phyloP scores from a whole-genome alignment of 2,888 invertebrate species.

The Tipula unca region DNA sequence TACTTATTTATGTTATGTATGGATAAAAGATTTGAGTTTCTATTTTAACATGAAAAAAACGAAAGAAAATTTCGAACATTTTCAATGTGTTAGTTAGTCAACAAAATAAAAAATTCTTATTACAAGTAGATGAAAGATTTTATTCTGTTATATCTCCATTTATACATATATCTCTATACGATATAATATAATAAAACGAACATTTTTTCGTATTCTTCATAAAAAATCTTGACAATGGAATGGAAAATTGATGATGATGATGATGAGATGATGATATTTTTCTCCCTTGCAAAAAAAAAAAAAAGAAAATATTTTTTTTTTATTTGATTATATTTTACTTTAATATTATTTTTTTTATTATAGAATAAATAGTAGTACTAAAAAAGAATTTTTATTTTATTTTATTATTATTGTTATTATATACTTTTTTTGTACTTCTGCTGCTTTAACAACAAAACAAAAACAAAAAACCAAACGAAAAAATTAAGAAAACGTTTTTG shows the following conservation, averaged over 20 bases:
- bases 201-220: not conserved
- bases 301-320: not conserved
- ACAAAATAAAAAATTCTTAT: not conserved
- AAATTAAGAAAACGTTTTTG: slow-evolving; percentile 8
- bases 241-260: not conserved
- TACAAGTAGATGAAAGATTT: not conserved
- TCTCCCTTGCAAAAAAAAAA: not conserved
- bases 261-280: not conserved
- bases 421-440: not conserved
- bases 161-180: not conserved
- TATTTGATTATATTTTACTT: not conserved
- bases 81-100: not conserved
- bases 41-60: not conserved
- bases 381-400: not conserved
- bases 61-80: not conserved
- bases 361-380: slow-evolving; percentile 8
- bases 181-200: not conserved
- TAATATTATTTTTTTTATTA: not conserved
- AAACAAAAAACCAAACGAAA: not conserved
- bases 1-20: no score
- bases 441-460: not conserved
- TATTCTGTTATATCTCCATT: not conserved
- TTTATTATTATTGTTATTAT: slow-evolving; percentile 14
- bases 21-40: not conserved
- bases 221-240: not conserved